A percentile compares a stretch with the other conserved stretches of the same genome.
Conservation (phyloP, 2,797 vertebrate genomes). For the Chanos chanos region DNA sequence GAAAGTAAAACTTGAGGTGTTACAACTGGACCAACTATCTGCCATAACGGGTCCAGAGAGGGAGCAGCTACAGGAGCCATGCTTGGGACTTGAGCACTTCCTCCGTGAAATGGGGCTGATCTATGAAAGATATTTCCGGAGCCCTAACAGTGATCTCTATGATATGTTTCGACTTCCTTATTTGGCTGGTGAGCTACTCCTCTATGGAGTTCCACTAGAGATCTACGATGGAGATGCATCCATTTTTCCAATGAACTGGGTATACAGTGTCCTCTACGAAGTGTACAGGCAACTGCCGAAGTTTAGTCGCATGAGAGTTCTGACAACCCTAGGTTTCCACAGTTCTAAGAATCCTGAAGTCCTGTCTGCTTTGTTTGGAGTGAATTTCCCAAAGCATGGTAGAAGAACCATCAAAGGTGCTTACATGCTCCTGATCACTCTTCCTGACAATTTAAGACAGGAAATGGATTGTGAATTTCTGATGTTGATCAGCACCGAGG, state of each 20-base stretch:
- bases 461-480: slow-evolving; percentile 67
- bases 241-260: slow-evolving; percentile 71
- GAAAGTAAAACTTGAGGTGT: slow-evolving; percentile 65
- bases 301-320: slow-evolving; percentile 59
- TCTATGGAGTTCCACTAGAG: slow-evolving; percentile 76
- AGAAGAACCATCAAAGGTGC: slow-evolving; percentile 54
- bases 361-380: slow-evolving; percentile 63
- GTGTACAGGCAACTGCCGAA: slow-evolving; percentile 67
- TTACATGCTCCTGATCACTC: slow-evolving; percentile 53
- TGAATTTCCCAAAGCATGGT: slow-evolving; percentile 66
- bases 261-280: slow-evolving; percentile 70
- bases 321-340: slow-evolving; percentile 65
- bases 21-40: slow-evolving; percentile 49
- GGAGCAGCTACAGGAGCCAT: slow-evolving; percentile 27
- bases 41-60: neutral
- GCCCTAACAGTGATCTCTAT: slow-evolving; percentile 47
- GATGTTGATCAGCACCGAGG: slow-evolving; percentile 64
- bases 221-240: slow-evolving; percentile 77
- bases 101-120: slow-evolving; percentile 78
- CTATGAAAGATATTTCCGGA: slow-evolving; percentile 70
- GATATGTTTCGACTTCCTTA: slow-evolving; percentile 68
- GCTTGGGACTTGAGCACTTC: slow-evolving; percentile 76
- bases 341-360: slow-evolving; percentile 59
- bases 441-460: slow-evolving; percentile 60
- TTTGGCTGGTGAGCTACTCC: slow-evolving; percentile 71